phyloP scores from a whole-genome alignment of 2,113 vertebrate species.

The Corythaixoides concolor region DNA sequence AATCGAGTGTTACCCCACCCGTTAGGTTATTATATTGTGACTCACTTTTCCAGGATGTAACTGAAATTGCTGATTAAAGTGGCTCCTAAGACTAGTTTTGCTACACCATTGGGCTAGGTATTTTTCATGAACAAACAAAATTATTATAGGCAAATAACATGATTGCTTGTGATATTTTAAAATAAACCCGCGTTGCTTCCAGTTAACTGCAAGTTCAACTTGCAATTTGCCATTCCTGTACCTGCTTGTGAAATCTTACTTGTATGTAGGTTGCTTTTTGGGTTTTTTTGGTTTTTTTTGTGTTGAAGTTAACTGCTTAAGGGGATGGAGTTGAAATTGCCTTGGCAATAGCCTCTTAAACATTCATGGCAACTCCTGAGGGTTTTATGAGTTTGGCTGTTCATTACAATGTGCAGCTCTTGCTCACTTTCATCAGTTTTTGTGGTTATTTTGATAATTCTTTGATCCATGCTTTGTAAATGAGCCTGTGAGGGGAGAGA shows the following conservation, averaged over 20 bases:
- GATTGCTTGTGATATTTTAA: not conserved
- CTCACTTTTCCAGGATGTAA: not conserved
- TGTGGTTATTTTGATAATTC: not conserved
- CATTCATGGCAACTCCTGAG: not conserved
- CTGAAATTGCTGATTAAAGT: not conserved
- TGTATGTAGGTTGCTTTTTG: not conserved
- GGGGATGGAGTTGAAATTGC: not conserved
- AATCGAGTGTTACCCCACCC: not conserved
- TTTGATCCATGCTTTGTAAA: not conserved
- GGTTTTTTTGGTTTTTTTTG: not conserved
- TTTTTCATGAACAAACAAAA: not conserved
- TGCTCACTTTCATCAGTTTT: not conserved
- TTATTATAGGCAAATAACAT: not conserved
- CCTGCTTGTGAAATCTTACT: too few relatives aligned
- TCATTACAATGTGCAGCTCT: not conserved
- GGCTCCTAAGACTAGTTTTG: not conserved
- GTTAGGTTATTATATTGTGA: not conserved
- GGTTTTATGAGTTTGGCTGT: not conserved
- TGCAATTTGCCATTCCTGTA: not conserved
- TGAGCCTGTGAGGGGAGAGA: not conserved
- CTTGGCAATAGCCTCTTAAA: not conserved
- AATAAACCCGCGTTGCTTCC: not conserved
- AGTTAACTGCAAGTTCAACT: not conserved
- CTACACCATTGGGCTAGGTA: accelerated
- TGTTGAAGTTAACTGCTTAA: not conserved